These are phyloP conservation scores for Dione vanillae DNA, from an alignment of 2,888 invertebrate genomes.

Conservation along the genomic window DNA sequence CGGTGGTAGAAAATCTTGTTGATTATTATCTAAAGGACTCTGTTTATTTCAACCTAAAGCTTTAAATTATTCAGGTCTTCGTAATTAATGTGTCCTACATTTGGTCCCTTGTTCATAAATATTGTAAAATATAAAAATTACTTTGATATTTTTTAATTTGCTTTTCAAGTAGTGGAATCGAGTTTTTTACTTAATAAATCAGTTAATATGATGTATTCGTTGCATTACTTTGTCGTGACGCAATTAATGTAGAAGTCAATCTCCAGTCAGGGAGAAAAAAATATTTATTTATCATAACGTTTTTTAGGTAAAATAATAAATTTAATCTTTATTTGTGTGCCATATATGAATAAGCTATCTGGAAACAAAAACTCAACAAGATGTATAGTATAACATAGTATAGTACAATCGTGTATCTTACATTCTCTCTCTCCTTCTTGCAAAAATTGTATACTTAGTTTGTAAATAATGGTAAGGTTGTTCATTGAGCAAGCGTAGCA, in stretches of 20 bases:
- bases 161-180: neutral
- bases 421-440: conserved; percentile 14
- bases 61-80: conserved; percentile 26
- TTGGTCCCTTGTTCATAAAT: conserved; percentile 17
- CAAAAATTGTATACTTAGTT: conserved; percentile 39
- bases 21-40: conserved; percentile 33
- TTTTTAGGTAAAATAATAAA: too few species aligned
- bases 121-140: neutral
- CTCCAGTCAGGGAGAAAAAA: too few species aligned
- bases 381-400: conserved; percentile 16
- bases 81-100: conserved; percentile 31
- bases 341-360: neutral
- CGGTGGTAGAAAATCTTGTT: conserved; percentile 35
- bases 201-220: neutral
- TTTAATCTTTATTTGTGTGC: too few species aligned
- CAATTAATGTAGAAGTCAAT: too few species aligned
- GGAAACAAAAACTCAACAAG: neutral
- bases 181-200: neutral
- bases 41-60: conserved; percentile 37
- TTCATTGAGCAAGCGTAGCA: conserved; percentile 63
- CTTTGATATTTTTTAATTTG: neutral
- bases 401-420: conserved; percentile 7
- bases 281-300: too few species aligned
- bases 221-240: too few species aligned
- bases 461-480: conserved; percentile 49